phyloP scores from a whole-genome alignment of 2,888 invertebrate species.

The Augiades crinisus region DNA sequence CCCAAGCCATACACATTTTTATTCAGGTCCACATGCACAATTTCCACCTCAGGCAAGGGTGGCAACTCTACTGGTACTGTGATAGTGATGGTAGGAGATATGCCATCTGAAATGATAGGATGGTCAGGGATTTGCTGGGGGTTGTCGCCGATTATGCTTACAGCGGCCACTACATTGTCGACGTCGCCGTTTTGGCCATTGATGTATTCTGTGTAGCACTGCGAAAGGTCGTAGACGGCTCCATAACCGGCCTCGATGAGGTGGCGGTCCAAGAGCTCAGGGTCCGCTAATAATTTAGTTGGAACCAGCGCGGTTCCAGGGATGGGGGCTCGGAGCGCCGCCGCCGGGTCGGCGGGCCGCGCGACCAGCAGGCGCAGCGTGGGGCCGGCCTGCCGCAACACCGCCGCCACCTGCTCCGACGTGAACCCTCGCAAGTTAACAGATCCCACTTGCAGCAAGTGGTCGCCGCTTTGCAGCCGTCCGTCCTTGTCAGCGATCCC shows the following conservation, averaged over 20 bases:
- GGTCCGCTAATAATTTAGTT: constrained; percentile 94
- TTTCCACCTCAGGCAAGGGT: constrained; percentile 93
- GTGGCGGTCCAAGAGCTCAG: constrained; percentile 93
- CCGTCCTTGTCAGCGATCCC: constrained; percentile 98
- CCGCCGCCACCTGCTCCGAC: constrained; percentile 92
- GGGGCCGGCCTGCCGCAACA: constrained; percentile 88
- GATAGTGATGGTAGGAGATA: constrained; percentile 73
- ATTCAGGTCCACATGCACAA: constrained; percentile 92
- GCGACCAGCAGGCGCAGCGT: constrained; percentile 96
- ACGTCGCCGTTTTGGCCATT: constrained; percentile 59
- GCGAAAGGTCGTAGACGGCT: constrained; percentile 76
- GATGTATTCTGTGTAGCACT: constrained; percentile 63
- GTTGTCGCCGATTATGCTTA: constrained; percentile 70
- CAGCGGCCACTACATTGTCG: constrained; percentile 63
- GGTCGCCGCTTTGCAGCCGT: constrained; percentile 97
- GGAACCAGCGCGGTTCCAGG: constrained; percentile 95
- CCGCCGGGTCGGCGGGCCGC: constrained; percentile 93
- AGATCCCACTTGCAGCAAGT: constrained; percentile 97
- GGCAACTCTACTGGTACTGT: constrained; percentile 79
- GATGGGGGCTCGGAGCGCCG: constrained; percentile 87
- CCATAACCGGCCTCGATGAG: constrained; percentile 89
- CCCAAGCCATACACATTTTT: constrained; percentile 97
- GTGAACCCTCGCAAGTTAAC: constrained; percentile 98
- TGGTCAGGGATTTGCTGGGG: constrained; percentile 66
- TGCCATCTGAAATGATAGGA: constrained; percentile 55